Conservation (phyloP, 92 coral and sea anemone species). For the Umimayanthus chanpuru region DNA sequence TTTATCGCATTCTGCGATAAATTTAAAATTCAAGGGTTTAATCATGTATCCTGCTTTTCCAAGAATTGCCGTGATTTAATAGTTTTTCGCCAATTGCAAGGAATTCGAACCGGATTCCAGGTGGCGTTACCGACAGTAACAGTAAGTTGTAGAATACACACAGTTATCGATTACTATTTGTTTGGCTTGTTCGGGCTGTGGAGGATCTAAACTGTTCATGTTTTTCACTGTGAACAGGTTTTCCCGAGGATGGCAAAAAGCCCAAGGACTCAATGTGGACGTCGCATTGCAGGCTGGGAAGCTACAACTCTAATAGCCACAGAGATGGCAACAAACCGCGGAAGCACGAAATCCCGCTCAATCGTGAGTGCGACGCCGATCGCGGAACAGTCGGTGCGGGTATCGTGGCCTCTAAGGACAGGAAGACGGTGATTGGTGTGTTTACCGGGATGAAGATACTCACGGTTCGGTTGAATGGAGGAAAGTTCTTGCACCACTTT, state of each 20-base stretch:
- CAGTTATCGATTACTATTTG: neutral
- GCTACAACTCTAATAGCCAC: neutral
- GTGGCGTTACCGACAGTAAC: too few species aligned
- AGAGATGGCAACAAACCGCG: neutral
- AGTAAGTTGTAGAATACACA: neutral
- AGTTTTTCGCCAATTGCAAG: too few species aligned
- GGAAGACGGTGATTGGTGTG: neutral
- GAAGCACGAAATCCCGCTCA: slow-evolving; percentile 21
- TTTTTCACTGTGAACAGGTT: neutral
- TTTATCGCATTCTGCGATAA: too few species aligned
- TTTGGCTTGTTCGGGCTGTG: neutral
- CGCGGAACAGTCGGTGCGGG: slow-evolving; percentile 12
- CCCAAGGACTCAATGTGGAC: slow-evolving; percentile 4
- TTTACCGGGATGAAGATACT: slow-evolving; percentile 5
- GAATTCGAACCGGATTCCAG: too few species aligned
- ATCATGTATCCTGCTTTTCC: too few species aligned
- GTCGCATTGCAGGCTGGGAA: slow-evolving; percentile 5
- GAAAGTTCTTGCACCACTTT: neutral
- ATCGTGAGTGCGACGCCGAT: neutral
- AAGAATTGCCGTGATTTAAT: too few species aligned
- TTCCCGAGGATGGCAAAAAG: neutral
- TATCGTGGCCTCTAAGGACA: neutral
- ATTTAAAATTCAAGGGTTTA: too few species aligned
- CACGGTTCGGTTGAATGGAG: neutral
- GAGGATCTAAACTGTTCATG: neutral